Evolutionary conservation across 2,113 vertebrate species (phyloP).

Genomic region (Varanus salvator): DNA sequence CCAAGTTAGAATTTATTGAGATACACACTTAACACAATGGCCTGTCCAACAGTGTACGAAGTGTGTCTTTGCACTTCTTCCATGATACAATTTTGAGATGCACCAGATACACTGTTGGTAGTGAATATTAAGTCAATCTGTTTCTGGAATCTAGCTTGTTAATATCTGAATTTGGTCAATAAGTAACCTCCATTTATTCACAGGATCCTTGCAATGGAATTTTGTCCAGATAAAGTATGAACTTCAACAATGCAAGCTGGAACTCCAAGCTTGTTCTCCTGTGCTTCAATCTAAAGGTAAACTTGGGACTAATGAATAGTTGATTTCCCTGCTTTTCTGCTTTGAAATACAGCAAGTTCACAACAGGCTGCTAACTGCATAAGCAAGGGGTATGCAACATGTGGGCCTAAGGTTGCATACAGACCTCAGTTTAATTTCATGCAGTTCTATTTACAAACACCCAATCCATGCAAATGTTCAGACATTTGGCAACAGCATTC

Average conservation of each 20-base stretch:
- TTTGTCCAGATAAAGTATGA: neutral
- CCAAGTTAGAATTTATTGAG: neutral
- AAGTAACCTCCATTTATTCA: neutral
- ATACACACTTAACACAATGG: neutral
- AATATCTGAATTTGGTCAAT: neutral
- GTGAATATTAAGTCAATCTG: neutral
- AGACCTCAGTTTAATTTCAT: too few species aligned
- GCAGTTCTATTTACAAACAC: too few species aligned
- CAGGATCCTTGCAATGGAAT: neutral
- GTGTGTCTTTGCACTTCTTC: too few species aligned
- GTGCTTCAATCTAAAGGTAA: neutral
- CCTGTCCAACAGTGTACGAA: neutral
- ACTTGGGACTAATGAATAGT: neutral
- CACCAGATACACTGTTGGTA: neutral
- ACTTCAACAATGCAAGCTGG: too few species aligned
- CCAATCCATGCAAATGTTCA: too few species aligned
- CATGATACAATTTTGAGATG: neutral
- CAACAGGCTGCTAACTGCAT: neutral
- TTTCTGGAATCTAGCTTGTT: neutral
- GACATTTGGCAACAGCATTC: too few species aligned
- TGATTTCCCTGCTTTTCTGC: neutral
- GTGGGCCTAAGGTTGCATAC: too few species aligned
- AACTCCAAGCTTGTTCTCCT: too few species aligned
- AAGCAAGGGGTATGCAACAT: neutral
- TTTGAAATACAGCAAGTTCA: neutral